Percentiles rank a stretch among this genome's conserved stretches.
Evolutionary conservation across 2,888 invertebrate genomes (phyloP).

Genomic region (Lasioglossum malachurum): DNA sequence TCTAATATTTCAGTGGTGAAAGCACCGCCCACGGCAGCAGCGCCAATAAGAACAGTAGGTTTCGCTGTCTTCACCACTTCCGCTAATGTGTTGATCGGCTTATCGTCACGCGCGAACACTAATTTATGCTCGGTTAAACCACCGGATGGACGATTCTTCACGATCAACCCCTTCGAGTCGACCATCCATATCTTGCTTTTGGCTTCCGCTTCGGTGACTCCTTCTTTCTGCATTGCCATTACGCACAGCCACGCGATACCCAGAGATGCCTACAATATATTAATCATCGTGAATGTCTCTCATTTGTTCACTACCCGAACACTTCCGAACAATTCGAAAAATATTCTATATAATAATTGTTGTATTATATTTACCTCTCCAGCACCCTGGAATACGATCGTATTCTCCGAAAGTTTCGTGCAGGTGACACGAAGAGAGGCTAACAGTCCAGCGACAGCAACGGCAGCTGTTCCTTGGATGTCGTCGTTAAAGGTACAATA

Average conservation of each 20-base stretch:
- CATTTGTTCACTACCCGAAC: neutral
- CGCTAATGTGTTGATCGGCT: conserved; percentile 91
- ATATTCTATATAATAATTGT: neutral
- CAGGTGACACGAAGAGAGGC: conserved; percentile 94
- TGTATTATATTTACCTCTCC: conserved; percentile 90
- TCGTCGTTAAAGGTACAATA: conserved; percentile 99
- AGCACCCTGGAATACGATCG: conserved; percentile 97
- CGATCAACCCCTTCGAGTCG: conserved; percentile 97
- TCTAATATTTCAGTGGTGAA: conserved; percentile 95
- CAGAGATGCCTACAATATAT: conserved; percentile 90
- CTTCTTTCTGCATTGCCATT: conserved; percentile 96
- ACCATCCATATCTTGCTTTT: conserved; percentile 96
- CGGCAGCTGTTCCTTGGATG: conserved; percentile 98
- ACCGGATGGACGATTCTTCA: conserved; percentile 93
- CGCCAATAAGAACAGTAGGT: conserved; percentile 97
- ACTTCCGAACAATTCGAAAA: neutral
- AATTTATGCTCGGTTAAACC: conserved; percentile 93
- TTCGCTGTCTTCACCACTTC: conserved; percentile 93
- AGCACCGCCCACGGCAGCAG: conserved; percentile 97
- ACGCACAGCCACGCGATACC: conserved; percentile 97
- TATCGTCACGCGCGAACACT: conserved; percentile 92
- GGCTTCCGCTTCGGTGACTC: conserved; percentile 91
- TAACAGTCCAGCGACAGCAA: conserved; percentile 97
- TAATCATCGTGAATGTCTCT: neutral
- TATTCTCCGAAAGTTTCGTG: conserved; percentile 93